phyloP scores from a whole-genome alignment of 2,113 vertebrate species.

The Otocyon megalotis region DNA sequence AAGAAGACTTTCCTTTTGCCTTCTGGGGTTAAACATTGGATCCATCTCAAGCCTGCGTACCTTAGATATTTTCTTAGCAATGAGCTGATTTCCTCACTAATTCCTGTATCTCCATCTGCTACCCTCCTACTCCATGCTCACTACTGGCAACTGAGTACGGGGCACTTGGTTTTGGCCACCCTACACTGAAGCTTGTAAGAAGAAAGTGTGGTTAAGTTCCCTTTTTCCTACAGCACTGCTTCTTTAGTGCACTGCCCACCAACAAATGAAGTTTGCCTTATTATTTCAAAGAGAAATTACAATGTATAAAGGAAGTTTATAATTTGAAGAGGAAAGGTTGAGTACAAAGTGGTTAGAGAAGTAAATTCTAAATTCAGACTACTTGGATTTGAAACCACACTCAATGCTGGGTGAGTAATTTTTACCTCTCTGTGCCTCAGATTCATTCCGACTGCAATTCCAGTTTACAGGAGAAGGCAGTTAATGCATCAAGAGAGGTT shows the following conservation, averaged over 20 bases:
- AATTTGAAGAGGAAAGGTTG: background rate
- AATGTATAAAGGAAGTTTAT: background rate
- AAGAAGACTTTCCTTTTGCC: background rate
- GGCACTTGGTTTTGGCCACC: background rate
- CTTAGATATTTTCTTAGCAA: background rate
- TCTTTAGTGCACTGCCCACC: background rate
- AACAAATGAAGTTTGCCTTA: background rate
- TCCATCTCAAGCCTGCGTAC: background rate
- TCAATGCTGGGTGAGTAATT: background rate
- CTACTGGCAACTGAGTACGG: no score
- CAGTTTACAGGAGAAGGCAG: background rate
- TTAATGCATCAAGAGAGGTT: background rate
- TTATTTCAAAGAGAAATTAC: background rate
- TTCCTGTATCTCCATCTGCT: accelerated
- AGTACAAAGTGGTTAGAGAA: background rate
- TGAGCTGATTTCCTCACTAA: background rate
- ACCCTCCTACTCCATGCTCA: background rate
- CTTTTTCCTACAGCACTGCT: background rate
- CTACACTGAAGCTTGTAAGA: background rate
- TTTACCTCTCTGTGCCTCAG: background rate
- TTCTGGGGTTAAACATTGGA: background rate
- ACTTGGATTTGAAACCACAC: background rate
- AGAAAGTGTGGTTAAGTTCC: background rate
- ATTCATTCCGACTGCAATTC: background rate
- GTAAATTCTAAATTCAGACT: background rate